A percentile compares a stretch with the other conserved stretches of the same genome.
phyloP scores from a whole-genome alignment of 64 coral and sea anemone species.

The Montipora efflorescens region DNA sequence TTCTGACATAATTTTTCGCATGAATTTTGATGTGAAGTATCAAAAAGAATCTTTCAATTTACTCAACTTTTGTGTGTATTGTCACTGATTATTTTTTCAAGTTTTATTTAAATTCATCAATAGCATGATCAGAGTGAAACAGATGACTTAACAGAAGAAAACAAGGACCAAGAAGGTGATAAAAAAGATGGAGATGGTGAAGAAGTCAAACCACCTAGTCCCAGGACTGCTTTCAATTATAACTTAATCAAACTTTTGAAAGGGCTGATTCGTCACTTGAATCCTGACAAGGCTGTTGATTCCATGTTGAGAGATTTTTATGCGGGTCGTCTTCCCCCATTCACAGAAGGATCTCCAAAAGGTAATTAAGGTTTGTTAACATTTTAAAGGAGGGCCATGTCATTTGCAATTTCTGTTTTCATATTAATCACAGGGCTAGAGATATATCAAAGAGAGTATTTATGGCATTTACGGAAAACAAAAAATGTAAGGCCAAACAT shows the following conservation, averaged over 20 bases:
- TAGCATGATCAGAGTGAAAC: slow-evolving; percentile 36
- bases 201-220: slow-evolving; percentile 4
- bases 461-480: no score
- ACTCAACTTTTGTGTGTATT: not conserved
- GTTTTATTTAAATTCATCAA: not conserved
- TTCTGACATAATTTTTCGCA: no score
- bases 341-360: slow-evolving; percentile 4
- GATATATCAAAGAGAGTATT: no score
- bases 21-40: no score
- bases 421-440: no score
- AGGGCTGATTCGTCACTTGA: slow-evolving; percentile 61
- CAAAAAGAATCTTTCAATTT: no score
- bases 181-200: slow-evolving; percentile 1
- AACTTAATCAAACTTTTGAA: slow-evolving; percentile 59
- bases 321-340: no score
- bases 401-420: no score
- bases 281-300: slow-evolving; percentile 76
- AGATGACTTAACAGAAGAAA: slow-evolving; percentile 29
- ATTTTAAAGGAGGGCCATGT: no score
- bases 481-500: no score
- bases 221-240: slow-evolving; percentile 66
- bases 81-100: not conserved
- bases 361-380: slow-evolving; percentile 41
- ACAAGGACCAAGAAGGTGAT: slow-evolving; percentile 40
- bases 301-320: slow-evolving; percentile 72